Base-by-base conservation (phyloP, 2,113 vertebrate genomes). In the Toxotes jaculatrix region DNA sequence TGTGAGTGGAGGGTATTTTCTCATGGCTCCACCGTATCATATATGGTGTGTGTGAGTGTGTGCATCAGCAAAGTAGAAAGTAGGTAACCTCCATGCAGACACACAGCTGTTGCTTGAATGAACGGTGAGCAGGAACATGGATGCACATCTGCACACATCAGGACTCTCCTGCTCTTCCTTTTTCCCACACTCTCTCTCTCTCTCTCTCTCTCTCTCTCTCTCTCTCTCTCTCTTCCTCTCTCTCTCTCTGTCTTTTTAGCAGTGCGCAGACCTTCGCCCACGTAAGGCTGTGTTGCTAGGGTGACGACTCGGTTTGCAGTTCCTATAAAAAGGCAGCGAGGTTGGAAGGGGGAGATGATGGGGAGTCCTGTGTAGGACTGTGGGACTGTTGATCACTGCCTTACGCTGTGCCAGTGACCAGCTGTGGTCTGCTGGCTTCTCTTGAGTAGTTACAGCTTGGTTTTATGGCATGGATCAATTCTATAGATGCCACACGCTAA, bases 1-100 rank as follows among this genome's bases (percentile, higher is more conserved):
- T 7, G 13, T 65, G 56, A 80, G 79, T 6, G 0, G 19, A 85
- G 79, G 73, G 89, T 83, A 76, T 87, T 90, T 85, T 88, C 86
- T 86, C 55, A 55, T 47, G 49, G 55, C 71, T 75, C 32, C n/a
- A 43, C 7, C n/a, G 47, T 67, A n/a, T 56, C 4, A 6, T 42
- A 43, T 55, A 27, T 27, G 27, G 27, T 27, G 27, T 27, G 61
- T n/a, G 23, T 51, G 19, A n/a, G 49, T 53, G 19, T 53, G 3
- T 19, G 17, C 21, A 7, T 67, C 55, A 64, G 51, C 40, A 36
- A 66, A 65, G 32, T 11, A 16, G 31, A 70, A 13, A 57, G 55
- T 17, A n/a, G 70, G 61, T 56, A 36, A 12, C 40, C 63, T 31
- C 13, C 13, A n/a, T 36, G 51, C 49, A 71, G 36, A 65, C 47